Conservation (phyloP, 2,888 invertebrate species). For the Cheilosia soror region DNA sequence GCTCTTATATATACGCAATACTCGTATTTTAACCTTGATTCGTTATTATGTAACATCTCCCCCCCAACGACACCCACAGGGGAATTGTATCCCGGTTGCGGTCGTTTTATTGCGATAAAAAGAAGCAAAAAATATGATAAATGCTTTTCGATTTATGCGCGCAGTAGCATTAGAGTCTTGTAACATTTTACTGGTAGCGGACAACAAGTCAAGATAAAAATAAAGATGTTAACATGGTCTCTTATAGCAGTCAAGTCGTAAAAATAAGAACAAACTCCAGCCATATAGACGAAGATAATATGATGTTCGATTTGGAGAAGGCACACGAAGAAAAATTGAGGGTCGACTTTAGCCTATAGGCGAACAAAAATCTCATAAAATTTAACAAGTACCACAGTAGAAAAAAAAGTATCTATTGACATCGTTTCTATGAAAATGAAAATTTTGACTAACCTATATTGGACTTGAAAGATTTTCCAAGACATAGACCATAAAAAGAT, state of each 20-base stretch:
- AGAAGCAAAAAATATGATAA: conserved; percentile 40
- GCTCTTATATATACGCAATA: neutral
- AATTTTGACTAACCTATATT: neutral
- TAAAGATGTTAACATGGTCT: conserved; percentile 64
- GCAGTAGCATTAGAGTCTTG: neutral
- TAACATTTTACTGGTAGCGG: neutral
- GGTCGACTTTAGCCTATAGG: neutral
- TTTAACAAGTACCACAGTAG: neutral
- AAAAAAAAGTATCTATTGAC: neutral
- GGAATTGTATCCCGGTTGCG: conserved; percentile 10
- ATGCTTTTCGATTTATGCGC: conserved; percentile 61
- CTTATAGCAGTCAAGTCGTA: conserved; percentile 35
- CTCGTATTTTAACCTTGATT: conserved; percentile 41
- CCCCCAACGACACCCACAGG: neutral
- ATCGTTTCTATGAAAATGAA: neutral
- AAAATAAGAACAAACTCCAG: neutral
- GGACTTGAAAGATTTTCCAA: neutral
- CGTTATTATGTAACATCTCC: conserved; percentile 27
- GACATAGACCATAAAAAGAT: neutral
- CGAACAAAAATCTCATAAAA: conserved; percentile 8
- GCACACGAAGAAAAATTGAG: no score
- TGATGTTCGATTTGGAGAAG: conserved; percentile 15
- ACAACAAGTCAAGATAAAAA: conserved; percentile 56
- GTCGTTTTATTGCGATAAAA: conserved; percentile 61
- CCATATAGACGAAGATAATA: conserved; percentile 8